Conservation (phyloP, 2,888 invertebrate genomes). For the Pyrrhosoma nymphula region DNA sequence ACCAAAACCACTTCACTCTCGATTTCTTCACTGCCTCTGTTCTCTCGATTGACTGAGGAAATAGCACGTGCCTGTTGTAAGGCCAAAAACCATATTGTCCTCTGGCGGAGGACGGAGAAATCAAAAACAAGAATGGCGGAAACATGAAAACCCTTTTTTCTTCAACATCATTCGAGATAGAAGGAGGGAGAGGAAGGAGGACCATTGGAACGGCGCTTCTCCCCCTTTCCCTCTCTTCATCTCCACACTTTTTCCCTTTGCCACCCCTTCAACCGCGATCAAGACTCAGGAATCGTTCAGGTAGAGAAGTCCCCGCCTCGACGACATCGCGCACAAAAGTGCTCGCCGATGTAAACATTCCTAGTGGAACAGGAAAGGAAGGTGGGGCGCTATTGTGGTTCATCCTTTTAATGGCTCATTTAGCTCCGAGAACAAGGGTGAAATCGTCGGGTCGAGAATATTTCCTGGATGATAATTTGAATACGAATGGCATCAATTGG, state of each 20-base stretch:
- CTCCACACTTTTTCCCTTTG: background rate
- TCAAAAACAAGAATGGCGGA: too few species aligned
- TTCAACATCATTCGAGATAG: too few species aligned
- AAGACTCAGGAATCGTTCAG: background rate
- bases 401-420: background rate
- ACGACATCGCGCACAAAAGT: background rate
- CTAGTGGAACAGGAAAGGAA: background rate
- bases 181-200: background rate
- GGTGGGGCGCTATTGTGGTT: background rate
- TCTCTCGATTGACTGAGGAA: too few species aligned
- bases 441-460: background rate
- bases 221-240: background rate
- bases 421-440: background rate
- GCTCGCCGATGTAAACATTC: background rate
- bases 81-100: too few species aligned
- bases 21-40: too few species aligned
- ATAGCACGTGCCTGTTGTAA: too few species aligned
- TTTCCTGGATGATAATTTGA: background rate
- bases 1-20: too few species aligned
- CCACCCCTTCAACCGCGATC: background rate
- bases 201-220: background rate
- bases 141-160: too few species aligned
- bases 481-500: background rate
- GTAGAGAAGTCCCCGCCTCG: background rate
- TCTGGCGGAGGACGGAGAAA: too few species aligned